Conservation (phyloP, 2,888 invertebrate genomes). For the Chesias legatella region DNA sequence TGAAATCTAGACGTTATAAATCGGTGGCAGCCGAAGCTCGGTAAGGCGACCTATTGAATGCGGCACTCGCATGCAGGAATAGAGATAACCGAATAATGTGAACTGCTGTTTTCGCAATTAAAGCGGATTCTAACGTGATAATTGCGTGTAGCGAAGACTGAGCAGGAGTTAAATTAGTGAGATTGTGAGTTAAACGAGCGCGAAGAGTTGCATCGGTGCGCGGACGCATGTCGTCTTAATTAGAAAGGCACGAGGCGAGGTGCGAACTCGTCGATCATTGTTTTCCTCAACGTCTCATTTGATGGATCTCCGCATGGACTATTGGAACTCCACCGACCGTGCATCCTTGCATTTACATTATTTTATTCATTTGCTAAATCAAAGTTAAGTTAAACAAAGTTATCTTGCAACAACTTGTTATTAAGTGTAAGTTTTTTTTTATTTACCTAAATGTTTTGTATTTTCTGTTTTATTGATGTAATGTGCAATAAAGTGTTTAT, state of each 20-base stretch:
- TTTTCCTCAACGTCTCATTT: constrained; percentile 56
- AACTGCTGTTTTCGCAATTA: constrained; percentile 7
- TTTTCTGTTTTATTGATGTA: too few relatives aligned
- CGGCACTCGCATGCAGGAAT: constrained; percentile 6
- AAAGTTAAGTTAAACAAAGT: too few relatives aligned
- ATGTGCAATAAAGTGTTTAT: too few relatives aligned
- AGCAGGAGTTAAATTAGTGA: constrained; percentile 46
- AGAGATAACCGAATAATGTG: constrained; percentile 3
- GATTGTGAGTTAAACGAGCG: constrained; percentile 56
- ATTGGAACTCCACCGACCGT: constrained; percentile 56
- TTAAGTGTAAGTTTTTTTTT: too few relatives aligned
- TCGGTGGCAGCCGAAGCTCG: constrained; percentile 29
- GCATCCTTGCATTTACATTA: constrained; percentile 41
- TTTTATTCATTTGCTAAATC: constrained; percentile 10
- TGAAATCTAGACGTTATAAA: constrained; percentile 53
- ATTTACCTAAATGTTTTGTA: too few relatives aligned
- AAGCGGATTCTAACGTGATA: constrained; percentile 30
- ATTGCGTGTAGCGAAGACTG: constrained; percentile 33
- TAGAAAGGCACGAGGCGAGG: constrained; percentile 69
- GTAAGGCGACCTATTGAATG: constrained; percentile 23
- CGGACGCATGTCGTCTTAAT: constrained; percentile 75
- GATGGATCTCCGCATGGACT: constrained; percentile 62
- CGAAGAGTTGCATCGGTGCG: constrained; percentile 60
- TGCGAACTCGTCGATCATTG: constrained; percentile 79
- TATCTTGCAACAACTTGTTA: too few relatives aligned